These are phyloP conservation scores for Mactra quadrangularis DNA, from an alignment of 1,140 invertebrate genomes.

Conservation along the genomic window DNA sequence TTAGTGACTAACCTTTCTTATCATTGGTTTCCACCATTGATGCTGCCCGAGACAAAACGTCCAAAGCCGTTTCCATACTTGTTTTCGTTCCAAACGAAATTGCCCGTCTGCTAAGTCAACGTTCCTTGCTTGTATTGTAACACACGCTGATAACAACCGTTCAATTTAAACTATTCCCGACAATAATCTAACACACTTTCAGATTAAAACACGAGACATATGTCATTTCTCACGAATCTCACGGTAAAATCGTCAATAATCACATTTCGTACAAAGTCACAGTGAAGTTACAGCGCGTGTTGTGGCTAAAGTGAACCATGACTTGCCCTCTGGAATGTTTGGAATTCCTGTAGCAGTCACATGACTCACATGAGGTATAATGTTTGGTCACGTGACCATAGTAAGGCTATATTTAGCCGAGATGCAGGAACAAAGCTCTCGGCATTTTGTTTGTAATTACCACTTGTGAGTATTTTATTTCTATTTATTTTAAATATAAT, in stretches of 20 bases:
- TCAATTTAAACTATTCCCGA: constrained; percentile 5
- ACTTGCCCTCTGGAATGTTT: constrained; percentile 59
- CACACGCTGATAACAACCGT: constrained; percentile 32
- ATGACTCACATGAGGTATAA: constrained; percentile 51
- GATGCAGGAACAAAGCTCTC: no score
- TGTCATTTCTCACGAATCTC: constrained; percentile 3
- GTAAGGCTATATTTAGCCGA: constrained; percentile 23
- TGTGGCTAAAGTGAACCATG: constrained; percentile 49
- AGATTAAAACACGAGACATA: constrained; percentile 8
- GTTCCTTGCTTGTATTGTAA: neutral
- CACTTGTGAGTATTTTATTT: no score
- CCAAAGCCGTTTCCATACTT: constrained; percentile 91
- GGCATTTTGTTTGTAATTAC: no score
- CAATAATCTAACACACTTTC: neutral
- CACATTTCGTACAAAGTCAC: neutral
- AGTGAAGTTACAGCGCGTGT: constrained; percentile 16
- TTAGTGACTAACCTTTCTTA: constrained; percentile 62
- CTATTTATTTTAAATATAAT: no score
- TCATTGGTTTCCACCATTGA: constrained; percentile 89
- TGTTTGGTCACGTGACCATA: constrained; percentile 30
- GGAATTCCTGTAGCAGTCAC: constrained; percentile 53
- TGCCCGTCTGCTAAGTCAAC: constrained; percentile 34
- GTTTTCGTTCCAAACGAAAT: constrained; percentile 32
- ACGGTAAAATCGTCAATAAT: constrained; percentile 27
- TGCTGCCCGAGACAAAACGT: constrained; percentile 94